Evolutionary conservation across 2,888 invertebrate species (phyloP), one percentile per base, ranked within the genome.

Genomic region (Ischnus inquisitorius): DNA sequence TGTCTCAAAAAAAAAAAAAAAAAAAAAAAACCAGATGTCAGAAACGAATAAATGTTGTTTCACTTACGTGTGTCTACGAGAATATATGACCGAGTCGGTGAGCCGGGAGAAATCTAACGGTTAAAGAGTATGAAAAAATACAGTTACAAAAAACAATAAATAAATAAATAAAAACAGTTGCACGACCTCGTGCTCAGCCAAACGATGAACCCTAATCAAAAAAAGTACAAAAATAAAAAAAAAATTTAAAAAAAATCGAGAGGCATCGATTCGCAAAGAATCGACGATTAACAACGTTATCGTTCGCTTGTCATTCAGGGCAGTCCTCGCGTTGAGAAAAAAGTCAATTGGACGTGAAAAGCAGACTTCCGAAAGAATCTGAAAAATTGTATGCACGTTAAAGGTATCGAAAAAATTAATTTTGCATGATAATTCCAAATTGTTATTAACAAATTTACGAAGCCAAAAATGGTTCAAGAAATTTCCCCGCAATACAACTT

Each of bases 191-290:
- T 88, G 90, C 89, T 89, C 84, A 90, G 90, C 90, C 89, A 90
- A 90, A 91, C 86, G 89, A 72, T 90, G 88, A 90, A 92, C 90
- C 91, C 90, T 91, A 92, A 92, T 92, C 91, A 92, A 92, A 92
- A 34, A 91, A 89, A 93, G 93, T 93, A 93, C 93, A 93, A 93
- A 93, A 90, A 88, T 87, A 87, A 88, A 85, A 75, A 79, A 68
- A 80, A 83, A 72, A n/a, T n/a, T n/a, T n/a, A 54, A 62, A 76
- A 19, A 72, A 76, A 57, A 71, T 22, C 69, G 76, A 77, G 43
- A 85, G 71, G 22, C 64, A 74, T 84, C 80, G 77, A 74, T 80
- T 74, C 25, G 54, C 65, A 69, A 43, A 51, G 62, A 62, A 76
- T 74, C 34, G 51, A 72, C 57, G 46, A 81, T n/a, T 25, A 62